Evolutionary conservation across 2,113 vertebrate genomes (phyloP).

Genomic region (Rhabdomys dilectus): DNA sequence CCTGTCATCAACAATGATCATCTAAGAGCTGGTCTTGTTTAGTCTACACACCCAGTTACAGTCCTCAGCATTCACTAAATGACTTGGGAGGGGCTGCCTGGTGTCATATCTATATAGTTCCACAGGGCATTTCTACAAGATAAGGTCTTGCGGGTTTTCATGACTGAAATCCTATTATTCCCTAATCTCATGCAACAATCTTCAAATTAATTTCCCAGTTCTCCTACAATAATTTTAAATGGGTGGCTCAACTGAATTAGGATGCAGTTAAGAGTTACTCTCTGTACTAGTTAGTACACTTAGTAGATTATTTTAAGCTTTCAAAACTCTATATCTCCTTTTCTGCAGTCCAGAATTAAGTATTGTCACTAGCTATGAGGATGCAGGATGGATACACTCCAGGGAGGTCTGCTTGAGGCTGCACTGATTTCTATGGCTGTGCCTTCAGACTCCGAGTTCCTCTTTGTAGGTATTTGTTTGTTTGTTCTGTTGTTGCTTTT

Average conservation of each 20-base stretch:
- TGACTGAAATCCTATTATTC: too few relatives aligned
- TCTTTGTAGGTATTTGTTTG: not conserved
- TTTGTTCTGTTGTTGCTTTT: not conserved
- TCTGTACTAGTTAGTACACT: not conserved
- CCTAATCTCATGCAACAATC: not conserved
- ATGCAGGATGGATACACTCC: rapidly evolving
- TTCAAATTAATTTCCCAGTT: not conserved
- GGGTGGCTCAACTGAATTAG: not conserved
- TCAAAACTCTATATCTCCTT: not conserved
- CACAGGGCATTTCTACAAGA: not conserved
- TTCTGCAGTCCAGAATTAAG: not conserved
- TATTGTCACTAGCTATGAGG: not conserved
- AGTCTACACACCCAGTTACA: not conserved
- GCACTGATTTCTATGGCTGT: not conserved
- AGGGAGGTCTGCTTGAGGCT: not conserved
- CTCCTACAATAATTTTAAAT: not conserved
- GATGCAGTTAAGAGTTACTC: not conserved
- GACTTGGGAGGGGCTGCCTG: not conserved
- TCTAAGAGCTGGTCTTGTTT: not conserved
- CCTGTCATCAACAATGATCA: not conserved
- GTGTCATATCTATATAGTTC: not conserved
- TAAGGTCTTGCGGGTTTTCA: not conserved
- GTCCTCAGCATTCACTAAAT: not conserved
- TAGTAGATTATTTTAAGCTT: not conserved
- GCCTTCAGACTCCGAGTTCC: not conserved